These are phyloP conservation scores for Melanaphis sacchari DNA, from an alignment of 1,140 invertebrate species.

Conservation along the genomic window DNA sequence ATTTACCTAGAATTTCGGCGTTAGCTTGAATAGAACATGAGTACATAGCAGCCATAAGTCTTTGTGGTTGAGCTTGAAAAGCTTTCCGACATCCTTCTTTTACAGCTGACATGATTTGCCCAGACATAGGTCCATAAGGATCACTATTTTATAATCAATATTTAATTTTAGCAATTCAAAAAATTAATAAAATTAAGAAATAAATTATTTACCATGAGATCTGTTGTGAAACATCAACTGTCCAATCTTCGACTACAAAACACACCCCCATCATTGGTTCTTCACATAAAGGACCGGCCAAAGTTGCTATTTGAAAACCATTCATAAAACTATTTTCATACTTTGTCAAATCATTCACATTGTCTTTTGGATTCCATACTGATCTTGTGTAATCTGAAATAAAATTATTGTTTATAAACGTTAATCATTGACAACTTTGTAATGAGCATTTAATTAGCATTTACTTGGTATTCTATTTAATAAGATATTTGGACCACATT, in stretches of 20 bases:
- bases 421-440: background rate
- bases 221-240: conserved; percentile 63
- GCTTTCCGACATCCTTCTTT: conserved; percentile 89
- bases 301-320: conserved; percentile 92
- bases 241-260: conserved; percentile 87
- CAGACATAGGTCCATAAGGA: conserved; percentile 68
- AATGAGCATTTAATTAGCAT: background rate
- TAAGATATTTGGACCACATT: conserved; percentile 88
- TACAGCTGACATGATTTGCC: conserved; percentile 90
- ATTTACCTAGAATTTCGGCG: conserved; percentile 77
- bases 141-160: conserved; percentile 19
- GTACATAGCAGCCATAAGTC: conserved; percentile 97
- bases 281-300: conserved; percentile 91
- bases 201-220: background rate
- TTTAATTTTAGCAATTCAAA: background rate
- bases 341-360: conserved; percentile 37
- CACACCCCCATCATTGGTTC: conserved; percentile 95
- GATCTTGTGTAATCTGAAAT: conserved; percentile 55
- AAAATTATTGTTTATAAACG: background rate
- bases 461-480: conserved; percentile 73
- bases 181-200: background rate
- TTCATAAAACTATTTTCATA: conserved; percentile 79
- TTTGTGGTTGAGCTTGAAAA: conserved; percentile 87
- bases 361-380: conserved; percentile 56
- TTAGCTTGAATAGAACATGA: conserved; percentile 91